Conservation (phyloP, 2,113 vertebrate species). For the Lamprotornis superbus region DNA sequence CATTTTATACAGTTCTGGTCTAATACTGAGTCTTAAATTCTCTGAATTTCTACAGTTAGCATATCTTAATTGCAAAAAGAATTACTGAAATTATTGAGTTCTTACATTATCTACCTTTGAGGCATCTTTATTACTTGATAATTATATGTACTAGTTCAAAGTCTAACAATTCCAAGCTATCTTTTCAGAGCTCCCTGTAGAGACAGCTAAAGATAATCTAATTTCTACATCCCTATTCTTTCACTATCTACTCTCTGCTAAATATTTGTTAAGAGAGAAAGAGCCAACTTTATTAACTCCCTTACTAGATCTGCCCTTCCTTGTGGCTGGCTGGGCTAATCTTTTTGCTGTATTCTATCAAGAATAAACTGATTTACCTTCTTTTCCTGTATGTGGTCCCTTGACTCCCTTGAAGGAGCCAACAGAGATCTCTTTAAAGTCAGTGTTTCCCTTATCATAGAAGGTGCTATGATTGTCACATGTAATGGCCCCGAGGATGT, state of each 20-base stretch:
- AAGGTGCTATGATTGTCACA: background rate
- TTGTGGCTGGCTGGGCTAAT: background rate
- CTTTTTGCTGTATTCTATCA: background rate
- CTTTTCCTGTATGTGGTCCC: background rate
- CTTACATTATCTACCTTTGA: background rate
- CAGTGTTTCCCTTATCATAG: background rate
- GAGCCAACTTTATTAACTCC: background rate
- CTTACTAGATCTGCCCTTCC: background rate
- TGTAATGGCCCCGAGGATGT: background rate
- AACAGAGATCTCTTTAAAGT: background rate
- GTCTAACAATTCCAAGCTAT: background rate
- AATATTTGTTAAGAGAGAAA: constrained; percentile 14
- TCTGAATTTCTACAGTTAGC: background rate
- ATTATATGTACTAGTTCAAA: background rate
- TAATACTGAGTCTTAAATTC: background rate
- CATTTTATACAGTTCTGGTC: background rate
- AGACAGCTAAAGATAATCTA: constrained; percentile 15
- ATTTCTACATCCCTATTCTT: background rate
- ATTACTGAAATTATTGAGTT: background rate
- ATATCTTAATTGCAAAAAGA: background rate
- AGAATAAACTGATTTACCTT: background rate
- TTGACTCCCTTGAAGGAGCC: background rate
- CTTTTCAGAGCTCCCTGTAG: background rate
- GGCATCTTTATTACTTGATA: background rate
- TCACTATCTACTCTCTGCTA: background rate